phyloP scores from a whole-genome alignment of 2,888 invertebrate genomes.

The Torymus aiolomorphi region DNA sequence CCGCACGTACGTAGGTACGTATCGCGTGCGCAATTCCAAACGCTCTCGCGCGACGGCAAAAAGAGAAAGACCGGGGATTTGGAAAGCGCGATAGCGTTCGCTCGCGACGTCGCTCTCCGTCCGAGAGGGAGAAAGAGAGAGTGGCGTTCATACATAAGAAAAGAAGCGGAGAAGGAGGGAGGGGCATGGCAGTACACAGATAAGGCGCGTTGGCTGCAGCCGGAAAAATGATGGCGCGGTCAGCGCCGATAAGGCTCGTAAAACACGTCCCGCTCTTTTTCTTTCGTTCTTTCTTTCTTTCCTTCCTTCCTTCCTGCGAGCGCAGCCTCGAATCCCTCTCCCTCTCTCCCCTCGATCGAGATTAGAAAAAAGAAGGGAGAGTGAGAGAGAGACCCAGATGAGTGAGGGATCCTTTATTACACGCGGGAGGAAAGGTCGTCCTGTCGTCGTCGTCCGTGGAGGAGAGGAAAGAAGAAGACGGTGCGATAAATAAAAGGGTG shows the following conservation, averaged over 20 bases:
- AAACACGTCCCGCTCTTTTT: constrained; percentile 33
- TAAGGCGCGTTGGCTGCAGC: not conserved
- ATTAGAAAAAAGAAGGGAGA: constrained; percentile 1
- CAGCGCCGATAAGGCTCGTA: constrained; percentile 46
- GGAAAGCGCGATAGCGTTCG: no score
- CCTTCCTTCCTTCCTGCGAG: no score
- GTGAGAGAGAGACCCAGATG: not conserved
- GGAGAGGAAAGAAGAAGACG: not conserved
- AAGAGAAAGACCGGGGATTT: no score
- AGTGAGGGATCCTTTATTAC: constrained; percentile 33
- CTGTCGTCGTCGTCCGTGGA: not conserved
- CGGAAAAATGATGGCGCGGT: constrained; percentile 30
- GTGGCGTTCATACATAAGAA: constrained; percentile 10
- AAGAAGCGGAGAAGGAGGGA: not conserved
- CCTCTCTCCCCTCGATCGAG: not conserved
- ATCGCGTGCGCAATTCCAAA: no score
- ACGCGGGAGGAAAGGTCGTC: not conserved
- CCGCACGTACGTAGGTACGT: no score
- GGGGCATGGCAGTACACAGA: constrained; percentile 5
- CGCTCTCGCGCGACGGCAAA: no score
- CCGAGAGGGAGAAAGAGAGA: not conserved
- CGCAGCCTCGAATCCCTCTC: no score
- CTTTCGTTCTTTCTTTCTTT: not conserved
- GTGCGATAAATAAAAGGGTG: constrained; percentile 23
- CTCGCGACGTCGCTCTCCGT: no score